Base-by-base conservation (phyloP, 2,888 invertebrate species). In the Apocheima hispidaria region DNA sequence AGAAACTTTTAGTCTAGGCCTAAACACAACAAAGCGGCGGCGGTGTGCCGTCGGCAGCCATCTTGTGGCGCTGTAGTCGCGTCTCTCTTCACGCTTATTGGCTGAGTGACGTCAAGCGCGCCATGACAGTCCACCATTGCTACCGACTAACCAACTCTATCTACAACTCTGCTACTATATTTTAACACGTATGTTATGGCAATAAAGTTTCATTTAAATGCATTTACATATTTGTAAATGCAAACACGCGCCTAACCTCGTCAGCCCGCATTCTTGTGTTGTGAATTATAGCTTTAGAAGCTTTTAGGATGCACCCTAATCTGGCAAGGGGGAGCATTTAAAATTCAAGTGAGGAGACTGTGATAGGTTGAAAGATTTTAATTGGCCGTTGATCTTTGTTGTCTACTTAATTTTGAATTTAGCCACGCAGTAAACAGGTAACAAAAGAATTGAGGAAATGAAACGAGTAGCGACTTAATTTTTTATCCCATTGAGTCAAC, bases 281-380 rank as follows among this genome's bases (percentile, higher is more conserved):
- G 80, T 81, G 84, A 86, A 83, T 90, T 91, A 90, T 92, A 86
- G 85, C 83, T 84, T 84, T 86, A 78, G 88, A 87, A 84, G 86
- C 90, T 89, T 88, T 92, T 90, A 89, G 84, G 88, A 91, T 91
- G 88, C 90, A 90, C 87, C 90, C 88, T 90, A 90, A 88, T 89
- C 88, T 86, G 79, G 79, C 79, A 77, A 83, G 73, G 81, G 87
- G 87, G 85, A 84, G 81, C 84, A 78, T 87, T 90, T 85, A 81
- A 87, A 89, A 83, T 87, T 82, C 83, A 81, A 86, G 84, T 83
- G 85, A 87, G 75, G 84, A 74, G 78, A 80, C 81, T 83, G 79
- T 81, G 84, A 86, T 83, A 84, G 82, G 78, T 83, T 84, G 79
- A 87, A 78, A 87, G 83, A 87, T 88, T 87, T 87, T 87, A 87